These are phyloP conservation scores for Argopecten irradians DNA, from an alignment of 1,140 invertebrate species.

Conservation along the genomic window DNA sequence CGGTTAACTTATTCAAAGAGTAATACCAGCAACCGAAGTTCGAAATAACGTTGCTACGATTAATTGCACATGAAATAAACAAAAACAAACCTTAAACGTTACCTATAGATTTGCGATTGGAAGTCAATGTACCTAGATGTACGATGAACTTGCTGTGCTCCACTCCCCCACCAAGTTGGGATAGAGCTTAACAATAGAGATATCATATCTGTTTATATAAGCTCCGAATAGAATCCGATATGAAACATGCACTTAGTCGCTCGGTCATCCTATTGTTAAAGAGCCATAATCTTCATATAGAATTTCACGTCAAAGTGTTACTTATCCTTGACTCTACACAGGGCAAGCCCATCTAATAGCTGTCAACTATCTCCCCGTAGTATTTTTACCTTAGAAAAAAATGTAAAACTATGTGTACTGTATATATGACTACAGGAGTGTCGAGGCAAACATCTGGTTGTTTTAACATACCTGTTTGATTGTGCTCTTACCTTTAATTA, in stretches of 20 bases:
- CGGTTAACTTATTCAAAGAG: no score
- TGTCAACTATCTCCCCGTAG: neutral
- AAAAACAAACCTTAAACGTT: no score
- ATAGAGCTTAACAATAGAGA: neutral
- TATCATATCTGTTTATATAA: neutral
- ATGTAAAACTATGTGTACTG: neutral
- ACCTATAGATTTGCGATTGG: no score
- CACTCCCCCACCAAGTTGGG: neutral
- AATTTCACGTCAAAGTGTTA: neutral
- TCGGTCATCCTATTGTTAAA: neutral
- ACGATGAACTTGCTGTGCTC: neutral
- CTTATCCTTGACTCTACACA: neutral
- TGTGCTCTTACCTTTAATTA: neutral
- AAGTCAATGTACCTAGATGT: neutral
- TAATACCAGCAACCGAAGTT: no score
- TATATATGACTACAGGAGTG: neutral
- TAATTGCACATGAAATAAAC: no score
- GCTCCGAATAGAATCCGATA: neutral
- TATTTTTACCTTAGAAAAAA: neutral
- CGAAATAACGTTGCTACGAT: no score
- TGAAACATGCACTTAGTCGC: neutral
- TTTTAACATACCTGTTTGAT: neutral
- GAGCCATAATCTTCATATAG: neutral
- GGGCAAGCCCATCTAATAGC: neutral
- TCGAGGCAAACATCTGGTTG: neutral